A percentile compares a stretch with the other conserved stretches of the same genome.
Evolutionary conservation across 2,888 invertebrate species (phyloP).

Genomic region (Eilema sororculum): DNA sequence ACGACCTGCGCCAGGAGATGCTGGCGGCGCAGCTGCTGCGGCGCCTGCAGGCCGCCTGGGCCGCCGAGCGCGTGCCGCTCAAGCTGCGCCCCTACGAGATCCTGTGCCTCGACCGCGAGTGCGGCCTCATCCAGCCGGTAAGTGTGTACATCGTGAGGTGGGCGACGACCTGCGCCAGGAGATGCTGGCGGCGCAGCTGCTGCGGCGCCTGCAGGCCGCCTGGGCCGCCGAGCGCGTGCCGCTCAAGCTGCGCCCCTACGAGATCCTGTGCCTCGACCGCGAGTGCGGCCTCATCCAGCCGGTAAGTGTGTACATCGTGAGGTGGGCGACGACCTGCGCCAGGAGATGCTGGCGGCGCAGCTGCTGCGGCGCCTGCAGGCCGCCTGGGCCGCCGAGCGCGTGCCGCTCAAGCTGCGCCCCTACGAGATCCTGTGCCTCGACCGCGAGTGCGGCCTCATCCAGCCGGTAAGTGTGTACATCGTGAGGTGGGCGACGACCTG

Average conservation of each 20-base stretch:
- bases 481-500: constrained; percentile 98
- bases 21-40: constrained; percentile 97
- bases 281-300: constrained; percentile 99
- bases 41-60: constrained; percentile 95
- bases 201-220: constrained; percentile 94
- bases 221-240: constrained; percentile 95
- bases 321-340: constrained; percentile 97
- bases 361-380: constrained; percentile 94
- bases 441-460: constrained; percentile 98
- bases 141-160: constrained; percentile 91
- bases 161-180: constrained; percentile 99
- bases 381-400: constrained; percentile 94
- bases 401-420: constrained; percentile 94
- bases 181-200: constrained; percentile 97
- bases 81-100: constrained; percentile 96
- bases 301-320: constrained; percentile 92
- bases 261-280: constrained; percentile 96
- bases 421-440: constrained; percentile 98
- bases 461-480: constrained; percentile 92
- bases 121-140: constrained; percentile 98
- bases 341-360: constrained; percentile 98
- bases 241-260: constrained; percentile 95
- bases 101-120: constrained; percentile 97
- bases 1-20: constrained; percentile 98
- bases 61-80: constrained; percentile 93